These are phyloP conservation scores for Taxidea taxus DNA, from an alignment of 2,113 vertebrate genomes.

Conservation along the genomic window DNA sequence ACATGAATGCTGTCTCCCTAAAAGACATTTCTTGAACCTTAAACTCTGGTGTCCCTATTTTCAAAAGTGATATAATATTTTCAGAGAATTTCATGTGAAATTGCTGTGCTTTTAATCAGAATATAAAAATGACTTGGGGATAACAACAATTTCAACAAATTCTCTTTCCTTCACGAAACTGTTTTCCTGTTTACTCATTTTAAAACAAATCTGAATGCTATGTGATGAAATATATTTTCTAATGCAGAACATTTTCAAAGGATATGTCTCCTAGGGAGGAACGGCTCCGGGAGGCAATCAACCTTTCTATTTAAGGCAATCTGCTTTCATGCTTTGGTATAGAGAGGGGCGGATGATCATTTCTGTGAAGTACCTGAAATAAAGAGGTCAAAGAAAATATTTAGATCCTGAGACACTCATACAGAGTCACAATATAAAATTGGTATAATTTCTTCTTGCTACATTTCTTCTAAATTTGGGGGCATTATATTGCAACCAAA, in stretches of 20 bases:
- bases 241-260: neutral
- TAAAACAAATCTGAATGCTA: neutral
- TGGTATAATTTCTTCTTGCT: neutral
- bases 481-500: neutral
- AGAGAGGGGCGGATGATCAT: neutral
- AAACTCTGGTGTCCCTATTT: neutral
- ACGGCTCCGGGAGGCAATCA: neutral
- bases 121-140: neutral
- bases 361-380: neutral
- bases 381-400: neutral
- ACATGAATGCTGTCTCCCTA: neutral
- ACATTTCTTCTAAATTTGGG: neutral
- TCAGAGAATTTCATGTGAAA: neutral
- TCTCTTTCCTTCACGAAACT: constrained; percentile 18
- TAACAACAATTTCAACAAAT: constrained; percentile 20
- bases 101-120: constrained; percentile 40
- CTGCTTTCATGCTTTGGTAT: neutral
- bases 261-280: neutral
- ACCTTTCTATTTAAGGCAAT: neutral
- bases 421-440: neutral
- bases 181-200: constrained; percentile 32
- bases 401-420: neutral
- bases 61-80: neutral
- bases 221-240: constrained; percentile 1
- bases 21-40: neutral